Percentiles rank a stretch among this genome's conserved stretches.
These are phyloP conservation scores for Muscicapa comitata DNA, from an alignment of 2,797 vertebrate genomes.

Conservation along the genomic window DNA sequence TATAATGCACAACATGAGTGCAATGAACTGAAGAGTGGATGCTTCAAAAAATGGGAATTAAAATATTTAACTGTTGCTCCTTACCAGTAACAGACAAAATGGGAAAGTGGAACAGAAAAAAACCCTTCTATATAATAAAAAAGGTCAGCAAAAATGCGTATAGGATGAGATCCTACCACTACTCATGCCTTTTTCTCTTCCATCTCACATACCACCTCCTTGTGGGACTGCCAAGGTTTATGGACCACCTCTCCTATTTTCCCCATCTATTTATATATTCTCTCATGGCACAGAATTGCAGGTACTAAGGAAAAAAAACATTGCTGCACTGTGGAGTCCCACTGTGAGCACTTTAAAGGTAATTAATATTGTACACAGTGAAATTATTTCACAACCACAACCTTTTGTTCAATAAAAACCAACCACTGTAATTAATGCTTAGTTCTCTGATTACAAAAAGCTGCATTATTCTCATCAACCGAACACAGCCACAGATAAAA, in stretches of 20 bases:
- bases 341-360: background rate
- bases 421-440: background rate
- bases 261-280: background rate
- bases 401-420: background rate
- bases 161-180: background rate
- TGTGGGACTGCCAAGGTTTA: background rate
- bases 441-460: background rate
- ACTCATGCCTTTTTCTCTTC: background rate
- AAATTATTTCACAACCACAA: background rate
- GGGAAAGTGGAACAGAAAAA: background rate
- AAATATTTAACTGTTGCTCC: background rate
- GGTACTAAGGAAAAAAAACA: background rate
- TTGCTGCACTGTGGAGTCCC: background rate
- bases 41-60: background rate
- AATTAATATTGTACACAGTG: background rate
- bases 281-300: background rate
- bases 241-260: background rate
- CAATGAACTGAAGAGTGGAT: background rate
- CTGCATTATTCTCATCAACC: background rate
- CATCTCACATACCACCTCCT: background rate
- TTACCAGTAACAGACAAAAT: background rate
- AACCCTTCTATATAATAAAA: background rate
- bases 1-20: fast-evolving
- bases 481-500: background rate
- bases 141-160: background rate